A percentile compares a stretch with the other conserved stretches of the same genome.
Conservation (phyloP, 2,888 invertebrate species). For the Cerastis leucographa region DNA sequence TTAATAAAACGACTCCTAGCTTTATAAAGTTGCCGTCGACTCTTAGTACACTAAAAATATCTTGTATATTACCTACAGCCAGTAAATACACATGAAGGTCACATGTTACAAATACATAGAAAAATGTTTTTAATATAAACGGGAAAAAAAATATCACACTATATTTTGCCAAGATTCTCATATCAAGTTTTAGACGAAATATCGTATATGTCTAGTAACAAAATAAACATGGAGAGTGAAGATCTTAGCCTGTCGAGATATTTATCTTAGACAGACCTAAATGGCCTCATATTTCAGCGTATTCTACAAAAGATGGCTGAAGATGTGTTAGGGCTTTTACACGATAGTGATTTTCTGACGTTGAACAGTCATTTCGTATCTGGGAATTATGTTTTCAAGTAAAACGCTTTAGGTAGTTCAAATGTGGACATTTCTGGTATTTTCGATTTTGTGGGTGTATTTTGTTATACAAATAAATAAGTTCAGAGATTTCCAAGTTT, state of each 20-base stretch:
- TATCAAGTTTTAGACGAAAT: constrained; percentile 45
- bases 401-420: background rate
- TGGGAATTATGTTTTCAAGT: constrained; percentile 10
- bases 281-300: constrained; percentile 58
- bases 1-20: constrained; percentile 7
- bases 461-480: too few relatives aligned
- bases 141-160: constrained; percentile 27
- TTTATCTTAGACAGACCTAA: constrained; percentile 55
- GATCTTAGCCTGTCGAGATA: constrained; percentile 55
- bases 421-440: background rate
- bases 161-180: constrained; percentile 54
- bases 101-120: constrained; percentile 28
- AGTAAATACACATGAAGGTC: constrained; percentile 27
- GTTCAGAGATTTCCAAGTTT: background rate
- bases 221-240: constrained; percentile 61
- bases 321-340: constrained; percentile 8
- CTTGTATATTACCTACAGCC: constrained; percentile 1
- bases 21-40: background rate
- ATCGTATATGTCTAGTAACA: constrained; percentile 39
- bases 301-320: constrained; percentile 40
- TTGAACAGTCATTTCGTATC: background rate
- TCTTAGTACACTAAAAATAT: constrained; percentile 9
- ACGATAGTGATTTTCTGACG: constrained; percentile 16
- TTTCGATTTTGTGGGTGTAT: background rate
- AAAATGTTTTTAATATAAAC: constrained; percentile 46